Evolutionary conservation across 2,113 vertebrate genomes (phyloP).

Genomic region (Tringa solitaria): DNA sequence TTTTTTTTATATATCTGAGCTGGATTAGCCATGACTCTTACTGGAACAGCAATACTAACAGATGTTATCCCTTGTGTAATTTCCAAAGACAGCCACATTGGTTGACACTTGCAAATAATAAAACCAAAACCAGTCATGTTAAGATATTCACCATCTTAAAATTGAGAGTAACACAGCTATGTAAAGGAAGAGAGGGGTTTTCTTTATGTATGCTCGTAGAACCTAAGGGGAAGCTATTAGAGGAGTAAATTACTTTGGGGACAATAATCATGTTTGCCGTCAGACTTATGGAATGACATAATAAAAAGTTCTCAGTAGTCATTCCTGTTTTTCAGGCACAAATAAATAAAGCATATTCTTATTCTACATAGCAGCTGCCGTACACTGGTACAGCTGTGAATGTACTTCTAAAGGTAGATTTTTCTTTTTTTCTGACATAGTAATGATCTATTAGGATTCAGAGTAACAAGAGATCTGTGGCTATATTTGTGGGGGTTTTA

Average conservation of each 20-base stretch:
- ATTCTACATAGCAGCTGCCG: neutral
- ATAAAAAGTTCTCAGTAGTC: neutral
- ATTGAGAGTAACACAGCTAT: neutral
- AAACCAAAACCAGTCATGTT: neutral
- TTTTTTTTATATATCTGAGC: neutral
- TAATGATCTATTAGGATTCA: neutral
- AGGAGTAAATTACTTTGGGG: neutral
- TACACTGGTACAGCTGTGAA: neutral
- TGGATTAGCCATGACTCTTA: neutral
- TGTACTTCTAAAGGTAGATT: neutral
- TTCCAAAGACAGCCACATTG: neutral
- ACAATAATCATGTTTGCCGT: neutral
- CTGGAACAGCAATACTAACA: conserved; percentile 33
- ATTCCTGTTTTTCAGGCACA: neutral
- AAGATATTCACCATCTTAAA: neutral
- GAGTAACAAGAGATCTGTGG: neutral
- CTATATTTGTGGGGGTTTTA: neutral
- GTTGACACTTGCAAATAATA: conserved; percentile 19
- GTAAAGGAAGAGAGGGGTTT: neutral
- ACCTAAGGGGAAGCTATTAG: neutral
- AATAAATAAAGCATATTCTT: neutral
- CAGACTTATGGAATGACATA: neutral
- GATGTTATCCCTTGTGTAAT: conserved; percentile 58
- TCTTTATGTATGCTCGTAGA: neutral
- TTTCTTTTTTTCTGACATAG: neutral